A percentile compares a stretch with the other conserved stretches of the same genome.
phyloP scores from a whole-genome alignment of 2,797 vertebrate genomes.

The Heliangelus exortis region DNA sequence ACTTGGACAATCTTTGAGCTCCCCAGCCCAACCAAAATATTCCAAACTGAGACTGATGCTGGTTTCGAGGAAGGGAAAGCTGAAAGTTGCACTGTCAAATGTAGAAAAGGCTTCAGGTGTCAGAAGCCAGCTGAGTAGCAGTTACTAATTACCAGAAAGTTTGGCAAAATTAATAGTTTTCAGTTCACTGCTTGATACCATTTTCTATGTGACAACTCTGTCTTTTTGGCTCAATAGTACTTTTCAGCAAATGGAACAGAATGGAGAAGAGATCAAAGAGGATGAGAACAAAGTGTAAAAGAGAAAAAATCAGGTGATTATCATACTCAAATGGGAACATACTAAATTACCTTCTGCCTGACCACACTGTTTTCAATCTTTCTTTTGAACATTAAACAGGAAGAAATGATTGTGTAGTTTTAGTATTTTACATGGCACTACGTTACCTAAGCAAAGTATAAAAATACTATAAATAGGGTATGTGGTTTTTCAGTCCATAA shows the following conservation, averaged over 20 bases:
- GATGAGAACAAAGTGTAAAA: not conserved
- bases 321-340: not conserved
- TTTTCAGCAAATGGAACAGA: not conserved
- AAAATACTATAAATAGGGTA: not conserved
- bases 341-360: not conserved
- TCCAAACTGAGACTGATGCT: not conserved
- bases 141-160: not conserved
- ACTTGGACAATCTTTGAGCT: too few species aligned
- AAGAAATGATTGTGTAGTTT: not conserved
- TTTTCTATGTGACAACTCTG: not conserved
- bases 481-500: not conserved
- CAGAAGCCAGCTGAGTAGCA: not conserved
- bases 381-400: not conserved
- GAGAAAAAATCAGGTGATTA: not conserved
- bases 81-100: not conserved
- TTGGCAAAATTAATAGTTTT: not conserved
- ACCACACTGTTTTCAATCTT: not conserved
- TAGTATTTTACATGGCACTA: not conserved
- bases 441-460: not conserved
- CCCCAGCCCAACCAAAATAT: not conserved
- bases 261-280: not conserved
- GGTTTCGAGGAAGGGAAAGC: not conserved
- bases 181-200: not conserved
- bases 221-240: accelerated
- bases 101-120: not conserved